Evolutionary conservation across 2,888 invertebrate species (phyloP), one percentile per base, ranked within the genome.

Genomic region (Trichacis sp.): DNA sequence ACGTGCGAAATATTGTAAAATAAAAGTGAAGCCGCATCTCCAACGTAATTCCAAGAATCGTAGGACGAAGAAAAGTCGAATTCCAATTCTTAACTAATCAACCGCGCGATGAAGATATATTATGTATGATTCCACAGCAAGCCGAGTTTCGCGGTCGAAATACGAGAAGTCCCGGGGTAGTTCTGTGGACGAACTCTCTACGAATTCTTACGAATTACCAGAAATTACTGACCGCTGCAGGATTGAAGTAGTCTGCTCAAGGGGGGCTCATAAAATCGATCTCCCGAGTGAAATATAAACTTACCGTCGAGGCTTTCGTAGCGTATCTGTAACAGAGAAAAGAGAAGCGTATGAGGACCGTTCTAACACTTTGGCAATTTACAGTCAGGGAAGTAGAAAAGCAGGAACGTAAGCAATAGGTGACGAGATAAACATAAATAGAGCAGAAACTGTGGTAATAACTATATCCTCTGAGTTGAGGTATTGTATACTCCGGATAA

Each of bases 281-380:
- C 24, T 3, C 24, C 24, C 4, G 8, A 24, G 24, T 8, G 24
- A 8, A 38, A 24, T 36, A 48, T 55, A 47, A 71, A 76, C 78
- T 78, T 57, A 77, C 78, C 72, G 51, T 68, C 57, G 51, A 68
- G 64, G 46, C 58, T 46, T 38, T 64, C 70, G 59, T 48, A 51
- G 53, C 57, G 63, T 62, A 75, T 77, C 79, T 77, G 75, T 76
- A 79, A 79, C 71, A 75, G 68, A 68, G 69, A 68, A 73, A 72
- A 67, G 68, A 75, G 53, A 63, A 55, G 48, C 38, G 58, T 64
- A 61, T 65, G 61, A 64, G 62, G 53, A 69, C 61, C 66, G 36
- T 53, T 69, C 67, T 59, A 64, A 68, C 80, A 80, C 75, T 80
- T 80, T 79, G 58, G 75, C 74, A 79, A 80, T 79, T 79, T 79